A percentile compares a stretch with the other conserved stretches of the same genome.
phyloP scores from a whole-genome alignment of 2,797 vertebrate genomes.

The Centroberyx gerrardi region DNA sequence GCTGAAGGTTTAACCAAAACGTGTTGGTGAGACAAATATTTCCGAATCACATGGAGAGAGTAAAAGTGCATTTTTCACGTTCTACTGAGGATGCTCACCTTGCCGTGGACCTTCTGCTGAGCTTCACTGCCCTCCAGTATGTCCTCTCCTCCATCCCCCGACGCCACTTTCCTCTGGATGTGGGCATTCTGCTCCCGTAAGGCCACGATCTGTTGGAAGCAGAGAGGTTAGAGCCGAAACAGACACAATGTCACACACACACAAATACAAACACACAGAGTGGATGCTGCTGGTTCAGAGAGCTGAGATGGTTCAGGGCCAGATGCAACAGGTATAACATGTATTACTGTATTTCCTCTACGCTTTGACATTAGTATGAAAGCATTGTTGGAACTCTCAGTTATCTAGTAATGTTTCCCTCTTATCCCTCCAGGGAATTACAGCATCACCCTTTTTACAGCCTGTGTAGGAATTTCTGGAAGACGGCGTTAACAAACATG shows the following conservation, averaged over 20 bases:
- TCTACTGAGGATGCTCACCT: conserved; percentile 82
- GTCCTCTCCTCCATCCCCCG: conserved; percentile 93
- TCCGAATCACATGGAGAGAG: too few relatives aligned
- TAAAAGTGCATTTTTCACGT: too few relatives aligned
- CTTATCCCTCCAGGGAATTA: conserved; percentile 35
- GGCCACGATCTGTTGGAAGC: conserved; percentile 91
- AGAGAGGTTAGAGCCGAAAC: not conserved
- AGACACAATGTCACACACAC: not conserved
- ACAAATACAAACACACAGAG: not conserved
- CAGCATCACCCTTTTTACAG: not conserved
- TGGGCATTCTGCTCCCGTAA: conserved; percentile 98
- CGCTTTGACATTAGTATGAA: not conserved
- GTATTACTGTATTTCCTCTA: not conserved
- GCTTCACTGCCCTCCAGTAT: conserved; percentile 91
- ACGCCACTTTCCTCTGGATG: conserved; percentile 96
- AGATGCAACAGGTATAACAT: conserved; percentile 13
- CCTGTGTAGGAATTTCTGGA: conserved; percentile 28
- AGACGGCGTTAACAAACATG: conserved; percentile 11
- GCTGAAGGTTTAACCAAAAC: not conserved
- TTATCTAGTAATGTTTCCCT: conserved; percentile 8
- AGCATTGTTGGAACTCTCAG: not conserved
- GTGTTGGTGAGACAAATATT: not conserved
- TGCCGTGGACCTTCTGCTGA: conserved; percentile 94
- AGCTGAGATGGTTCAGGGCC: not conserved
- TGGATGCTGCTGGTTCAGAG: not conserved